Conservation (phyloP, 2,797 vertebrate genomes). For the Falco peregrinus region DNA sequence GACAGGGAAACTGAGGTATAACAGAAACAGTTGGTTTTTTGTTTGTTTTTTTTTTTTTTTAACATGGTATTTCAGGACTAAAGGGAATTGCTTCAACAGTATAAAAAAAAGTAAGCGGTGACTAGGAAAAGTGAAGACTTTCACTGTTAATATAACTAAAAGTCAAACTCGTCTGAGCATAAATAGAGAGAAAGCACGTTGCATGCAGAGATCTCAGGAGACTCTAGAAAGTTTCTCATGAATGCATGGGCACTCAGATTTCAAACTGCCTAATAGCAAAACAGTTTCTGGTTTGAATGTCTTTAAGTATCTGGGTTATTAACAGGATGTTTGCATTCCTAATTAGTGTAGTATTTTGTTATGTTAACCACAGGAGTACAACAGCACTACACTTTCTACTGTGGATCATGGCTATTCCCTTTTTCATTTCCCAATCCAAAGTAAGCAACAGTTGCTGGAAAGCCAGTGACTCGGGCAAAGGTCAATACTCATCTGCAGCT, state of each 20-base stretch:
- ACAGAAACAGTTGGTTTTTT: not conserved
- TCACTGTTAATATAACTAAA: not conserved
- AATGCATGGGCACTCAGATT: not conserved
- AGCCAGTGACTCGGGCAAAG: not conserved
- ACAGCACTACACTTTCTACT: not conserved
- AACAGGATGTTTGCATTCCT: not conserved
- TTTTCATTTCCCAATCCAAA: not conserved
- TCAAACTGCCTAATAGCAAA: not conserved
- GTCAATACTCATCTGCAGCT: not conserved
- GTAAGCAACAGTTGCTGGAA: not conserved
- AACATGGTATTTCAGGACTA: not conserved
- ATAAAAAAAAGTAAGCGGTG: not conserved
- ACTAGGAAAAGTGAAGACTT: not conserved
- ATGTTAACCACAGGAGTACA: not conserved
- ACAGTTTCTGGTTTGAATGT: not conserved
- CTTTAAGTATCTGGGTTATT: not conserved
- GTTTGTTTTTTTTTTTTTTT: not conserved
- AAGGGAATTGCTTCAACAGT: not conserved
- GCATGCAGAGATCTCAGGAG: not conserved
- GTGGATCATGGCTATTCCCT: not conserved
- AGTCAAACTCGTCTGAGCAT: not conserved
- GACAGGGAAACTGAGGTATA: not conserved
- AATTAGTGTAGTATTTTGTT: not conserved
- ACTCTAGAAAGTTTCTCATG: not conserved
- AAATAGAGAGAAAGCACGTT: not conserved